Evolutionary conservation across 2,888 invertebrate genomes (phyloP).

Genomic region (Diarsia dahlii): DNA sequence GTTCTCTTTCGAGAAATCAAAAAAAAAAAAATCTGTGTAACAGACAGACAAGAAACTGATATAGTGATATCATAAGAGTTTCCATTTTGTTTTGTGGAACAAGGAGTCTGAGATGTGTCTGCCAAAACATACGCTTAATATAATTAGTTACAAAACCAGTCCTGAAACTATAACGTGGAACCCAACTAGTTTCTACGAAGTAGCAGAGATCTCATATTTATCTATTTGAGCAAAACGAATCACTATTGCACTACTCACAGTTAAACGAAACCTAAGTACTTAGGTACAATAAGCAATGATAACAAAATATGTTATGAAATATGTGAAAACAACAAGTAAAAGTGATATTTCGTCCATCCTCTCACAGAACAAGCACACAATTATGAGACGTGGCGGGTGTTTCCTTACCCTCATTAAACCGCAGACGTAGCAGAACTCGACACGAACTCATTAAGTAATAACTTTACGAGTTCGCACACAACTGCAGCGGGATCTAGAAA

Average conservation of each 20-base stretch:
- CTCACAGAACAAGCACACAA: not conserved
- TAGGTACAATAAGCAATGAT: no score
- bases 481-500: conserved; percentile 3
- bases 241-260: no score
- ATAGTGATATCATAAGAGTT: not conserved
- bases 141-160: not conserved
- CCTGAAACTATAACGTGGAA: not conserved
- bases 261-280: no score
- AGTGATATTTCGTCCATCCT: not conserved
- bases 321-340: not conserved
- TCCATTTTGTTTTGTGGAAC: not conserved
- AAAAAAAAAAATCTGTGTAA: not conserved
- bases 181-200: not conserved
- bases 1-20: not conserved
- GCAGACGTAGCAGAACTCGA: not conserved
- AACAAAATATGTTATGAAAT: not conserved
- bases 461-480: conserved; percentile 10
- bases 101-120: not conserved
- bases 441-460: not conserved
- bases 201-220: no score
- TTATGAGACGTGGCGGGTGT: not conserved
- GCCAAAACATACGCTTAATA: not conserved
- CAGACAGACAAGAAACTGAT: not conserved
- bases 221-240: no score
- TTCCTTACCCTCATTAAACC: not conserved